Evolutionary conservation across 2,113 vertebrate species (phyloP).

Genomic region (Tetrao urogallus): DNA sequence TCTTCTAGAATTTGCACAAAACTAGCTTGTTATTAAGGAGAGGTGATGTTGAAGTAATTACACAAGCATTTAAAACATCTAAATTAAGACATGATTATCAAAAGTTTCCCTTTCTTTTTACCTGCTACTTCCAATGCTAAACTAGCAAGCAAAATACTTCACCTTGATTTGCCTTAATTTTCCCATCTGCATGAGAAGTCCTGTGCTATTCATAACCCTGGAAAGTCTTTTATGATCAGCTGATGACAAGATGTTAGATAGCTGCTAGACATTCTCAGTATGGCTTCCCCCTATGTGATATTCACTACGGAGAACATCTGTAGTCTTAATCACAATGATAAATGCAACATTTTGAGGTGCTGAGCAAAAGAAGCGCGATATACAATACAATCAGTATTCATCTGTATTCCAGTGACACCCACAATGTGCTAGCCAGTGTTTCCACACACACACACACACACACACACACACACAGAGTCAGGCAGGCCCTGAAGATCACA

Average conservation of each 20-base stretch:
- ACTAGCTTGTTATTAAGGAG: neutral
- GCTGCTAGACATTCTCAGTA: conserved; percentile 42
- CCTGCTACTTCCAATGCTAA: neutral
- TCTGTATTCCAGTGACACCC: conserved; percentile 47
- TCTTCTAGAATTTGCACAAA: neutral
- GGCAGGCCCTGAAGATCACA: neutral
- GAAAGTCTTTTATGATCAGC: conserved; percentile 8
- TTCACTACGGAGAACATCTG: conserved; percentile 54
- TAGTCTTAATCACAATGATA: conserved; percentile 39
- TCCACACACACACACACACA: neutral
- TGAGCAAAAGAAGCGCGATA: neutral
- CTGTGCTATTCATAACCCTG: neutral
- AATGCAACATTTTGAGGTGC: conserved; percentile 24
- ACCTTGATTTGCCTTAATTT: conserved; percentile 20
- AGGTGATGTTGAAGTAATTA: neutral
- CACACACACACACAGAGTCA: neutral
- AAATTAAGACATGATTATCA: neutral
- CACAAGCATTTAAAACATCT: neutral
- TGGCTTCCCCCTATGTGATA: neutral
- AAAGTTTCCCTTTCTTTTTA: neutral
- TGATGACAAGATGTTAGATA: conserved; percentile 20
- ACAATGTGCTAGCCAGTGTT: conserved; percentile 25
- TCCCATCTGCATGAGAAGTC: neutral
- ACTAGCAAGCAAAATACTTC: neutral
- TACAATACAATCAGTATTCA: conserved; percentile 38